Conservation (phyloP, 2,797 vertebrate genomes). For the Chiroxiphia lanceolata region DNA sequence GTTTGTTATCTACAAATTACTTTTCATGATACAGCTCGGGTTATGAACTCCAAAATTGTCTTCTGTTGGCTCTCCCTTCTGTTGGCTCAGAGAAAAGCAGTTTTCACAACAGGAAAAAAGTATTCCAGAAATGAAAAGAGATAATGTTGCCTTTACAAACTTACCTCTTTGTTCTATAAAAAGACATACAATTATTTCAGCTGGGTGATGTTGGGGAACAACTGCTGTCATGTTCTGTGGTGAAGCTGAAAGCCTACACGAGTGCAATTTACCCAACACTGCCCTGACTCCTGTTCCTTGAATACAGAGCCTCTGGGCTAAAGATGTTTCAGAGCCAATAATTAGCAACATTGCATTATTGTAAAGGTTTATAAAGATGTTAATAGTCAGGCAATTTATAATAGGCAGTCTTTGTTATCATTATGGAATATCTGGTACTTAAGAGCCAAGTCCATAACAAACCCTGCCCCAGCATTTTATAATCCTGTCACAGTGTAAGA, state of each 20-base stretch:
- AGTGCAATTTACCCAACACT: neutral
- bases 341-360: neutral
- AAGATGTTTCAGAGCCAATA: neutral
- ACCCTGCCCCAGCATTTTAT: neutral
- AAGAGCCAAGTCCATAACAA: neutral
- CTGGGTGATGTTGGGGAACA: neutral
- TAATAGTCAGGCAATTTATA: neutral
- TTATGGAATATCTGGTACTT: constrained; percentile 9
- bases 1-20: constrained; percentile 27
- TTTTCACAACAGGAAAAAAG: neutral
- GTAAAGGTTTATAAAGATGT: neutral
- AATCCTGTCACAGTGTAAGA: neutral
- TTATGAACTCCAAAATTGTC: constrained; percentile 3
- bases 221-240: neutral
- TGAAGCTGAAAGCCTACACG: neutral
- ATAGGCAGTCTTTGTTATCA: neutral
- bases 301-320: neutral
- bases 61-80: neutral
- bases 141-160: neutral
- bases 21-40: neutral
- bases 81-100: neutral
- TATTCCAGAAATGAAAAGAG: neutral
- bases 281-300: neutral
- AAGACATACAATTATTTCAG: neutral
- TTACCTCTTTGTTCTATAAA: neutral